Evolutionary conservation across 64 coral and sea anemone species (phyloP).

Genomic region (Montipora sp.): DNA sequence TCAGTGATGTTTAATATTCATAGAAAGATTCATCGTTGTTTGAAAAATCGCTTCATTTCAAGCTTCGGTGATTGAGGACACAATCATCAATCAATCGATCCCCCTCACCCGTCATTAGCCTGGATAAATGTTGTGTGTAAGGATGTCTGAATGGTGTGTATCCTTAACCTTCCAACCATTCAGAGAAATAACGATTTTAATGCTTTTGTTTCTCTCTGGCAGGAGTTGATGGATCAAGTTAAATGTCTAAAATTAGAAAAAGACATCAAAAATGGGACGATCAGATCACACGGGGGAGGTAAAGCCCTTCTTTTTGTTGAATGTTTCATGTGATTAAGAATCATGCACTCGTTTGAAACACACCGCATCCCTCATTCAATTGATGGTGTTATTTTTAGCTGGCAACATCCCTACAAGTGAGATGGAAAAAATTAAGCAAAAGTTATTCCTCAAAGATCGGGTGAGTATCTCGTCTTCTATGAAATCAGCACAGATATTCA

Average conservation of each 20-base stretch:
- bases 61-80: too few species aligned
- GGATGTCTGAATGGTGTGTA: neutral
- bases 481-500: too few species aligned
- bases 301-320: neutral
- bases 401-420: slow-evolving; percentile 68
- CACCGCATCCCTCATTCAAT: neutral
- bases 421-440: slow-evolving; percentile 77
- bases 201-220: neutral
- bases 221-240: slow-evolving; percentile 93
- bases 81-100: neutral
- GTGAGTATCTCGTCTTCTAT: slow-evolving; percentile 29
- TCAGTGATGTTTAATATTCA: too few species aligned
- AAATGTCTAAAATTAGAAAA: slow-evolving; percentile 92
- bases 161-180: neutral
- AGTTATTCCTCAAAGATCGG: slow-evolving; percentile 84
- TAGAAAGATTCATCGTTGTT: too few species aligned
- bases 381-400: slow-evolving; percentile 1
- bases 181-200: neutral
- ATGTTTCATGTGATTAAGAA: too few species aligned
- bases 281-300: slow-evolving; percentile 61
- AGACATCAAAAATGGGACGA: slow-evolving; percentile 76
- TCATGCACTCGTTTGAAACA: neutral
- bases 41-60: too few species aligned
- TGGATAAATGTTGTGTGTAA: too few species aligned
- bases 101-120: too few species aligned